These are phyloP conservation scores for Stenichneumon culpator DNA, from an alignment of 2,888 invertebrate genomes.

Conservation along the genomic window DNA sequence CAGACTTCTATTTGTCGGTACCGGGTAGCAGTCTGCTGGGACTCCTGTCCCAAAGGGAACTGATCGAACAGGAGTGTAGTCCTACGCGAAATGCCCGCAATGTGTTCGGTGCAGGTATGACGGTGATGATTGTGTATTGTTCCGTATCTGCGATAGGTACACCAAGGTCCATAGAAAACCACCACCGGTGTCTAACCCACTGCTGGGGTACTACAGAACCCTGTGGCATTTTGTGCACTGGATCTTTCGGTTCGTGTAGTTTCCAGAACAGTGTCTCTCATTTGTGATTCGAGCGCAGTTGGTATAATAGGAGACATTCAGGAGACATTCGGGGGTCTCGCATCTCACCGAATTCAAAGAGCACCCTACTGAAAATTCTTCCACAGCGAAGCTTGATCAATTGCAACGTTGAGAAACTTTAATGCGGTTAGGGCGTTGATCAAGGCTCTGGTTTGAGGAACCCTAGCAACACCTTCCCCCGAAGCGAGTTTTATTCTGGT, in stretches of 20 bases:
- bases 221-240: neutral
- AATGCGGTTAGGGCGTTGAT: neutral
- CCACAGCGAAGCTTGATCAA: neutral
- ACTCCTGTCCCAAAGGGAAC: neutral
- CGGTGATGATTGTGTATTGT: neutral
- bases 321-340: neutral
- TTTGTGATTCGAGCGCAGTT: no score
- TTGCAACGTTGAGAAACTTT: neutral
- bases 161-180: constrained; percentile 52
- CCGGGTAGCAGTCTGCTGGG: neutral
- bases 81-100: neutral
- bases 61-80: neutral
- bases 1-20: neutral
- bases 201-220: neutral
- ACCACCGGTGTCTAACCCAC: constrained; percentile 13
- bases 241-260: neutral
- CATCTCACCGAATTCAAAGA: neutral
- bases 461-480: no score
- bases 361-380: neutral
- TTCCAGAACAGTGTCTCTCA: neutral
- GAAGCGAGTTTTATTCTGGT: neutral
- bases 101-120: neutral
- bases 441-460: neutral
- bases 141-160: constrained; percentile 30
- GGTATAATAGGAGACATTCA: neutral